phyloP scores from a whole-genome alignment of 2,888 invertebrate species.

The Pemphredon lugubris region DNA sequence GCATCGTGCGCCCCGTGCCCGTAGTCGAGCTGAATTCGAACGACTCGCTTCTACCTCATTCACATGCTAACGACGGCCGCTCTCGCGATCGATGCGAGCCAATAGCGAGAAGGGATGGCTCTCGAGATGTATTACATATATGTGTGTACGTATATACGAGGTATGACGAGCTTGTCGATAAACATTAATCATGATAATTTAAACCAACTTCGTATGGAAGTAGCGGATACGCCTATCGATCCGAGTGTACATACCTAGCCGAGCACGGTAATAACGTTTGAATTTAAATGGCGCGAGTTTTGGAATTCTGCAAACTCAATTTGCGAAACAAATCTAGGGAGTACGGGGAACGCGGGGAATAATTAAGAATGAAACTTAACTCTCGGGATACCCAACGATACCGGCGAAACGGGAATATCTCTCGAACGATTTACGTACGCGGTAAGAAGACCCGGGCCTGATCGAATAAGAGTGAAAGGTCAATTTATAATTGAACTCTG shows the following conservation, averaged over 20 bases:
- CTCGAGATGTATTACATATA: conserved; percentile 51
- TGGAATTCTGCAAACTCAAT: conserved; percentile 13
- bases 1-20: not conserved
- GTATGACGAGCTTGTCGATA: conserved; percentile 58
- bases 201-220: conserved; percentile 47
- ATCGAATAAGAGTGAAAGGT: too few species aligned
- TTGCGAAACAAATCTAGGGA: not conserved
- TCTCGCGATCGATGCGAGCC: conserved; percentile 56
- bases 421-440: too few species aligned
- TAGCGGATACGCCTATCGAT: conserved; percentile 41
- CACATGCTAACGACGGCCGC: conserved; percentile 72
- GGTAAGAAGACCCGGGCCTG: too few species aligned
- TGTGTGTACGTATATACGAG: conserved; percentile 41
- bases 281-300: conserved; percentile 38
- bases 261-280: conserved; percentile 6
- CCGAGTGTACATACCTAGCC: conserved; percentile 20
- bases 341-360: too few species aligned
- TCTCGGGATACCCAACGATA: too few species aligned
- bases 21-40: conserved; percentile 68
- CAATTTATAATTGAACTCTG: too few species aligned
- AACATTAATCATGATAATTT: conserved; percentile 62
- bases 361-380: too few species aligned
- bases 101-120: conserved; percentile 51
- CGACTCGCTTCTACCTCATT: conserved; percentile 73
- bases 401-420: too few species aligned